Percentiles rank a stretch among this genome's conserved stretches.
phyloP scores from a whole-genome alignment of 2,797 vertebrate genomes.

The Cyprinella venusta region DNA sequence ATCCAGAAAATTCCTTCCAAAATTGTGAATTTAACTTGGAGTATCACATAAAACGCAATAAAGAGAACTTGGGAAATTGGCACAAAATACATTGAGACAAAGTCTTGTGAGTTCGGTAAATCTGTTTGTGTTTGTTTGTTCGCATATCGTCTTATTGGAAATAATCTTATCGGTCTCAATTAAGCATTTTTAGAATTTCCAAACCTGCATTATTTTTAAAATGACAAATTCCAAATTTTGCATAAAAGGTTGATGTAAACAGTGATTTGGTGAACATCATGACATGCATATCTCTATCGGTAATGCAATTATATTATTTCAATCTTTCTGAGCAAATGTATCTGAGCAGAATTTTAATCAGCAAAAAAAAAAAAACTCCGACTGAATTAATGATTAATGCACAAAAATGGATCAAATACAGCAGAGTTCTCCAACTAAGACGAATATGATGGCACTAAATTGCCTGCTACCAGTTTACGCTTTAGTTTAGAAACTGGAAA shows the following conservation, averaged over 20 bases:
- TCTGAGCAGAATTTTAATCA: neutral
- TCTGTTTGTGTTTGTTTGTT: neutral
- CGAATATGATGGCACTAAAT: neutral
- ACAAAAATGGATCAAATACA: neutral
- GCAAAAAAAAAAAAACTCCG: neutral
- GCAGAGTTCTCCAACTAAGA: neutral
- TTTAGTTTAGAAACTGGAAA: neutral
- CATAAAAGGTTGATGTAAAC: neutral
- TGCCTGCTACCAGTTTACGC: neutral
- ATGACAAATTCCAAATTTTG: neutral
- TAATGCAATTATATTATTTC: slow-evolving; percentile 21
- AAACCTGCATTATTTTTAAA: neutral
- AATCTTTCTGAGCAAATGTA: neutral
- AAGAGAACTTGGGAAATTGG: neutral
- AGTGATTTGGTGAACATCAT: neutral
- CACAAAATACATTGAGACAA: neutral
- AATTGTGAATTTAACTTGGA: too few relatives aligned
- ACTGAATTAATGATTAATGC: neutral
- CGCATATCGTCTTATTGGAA: neutral
- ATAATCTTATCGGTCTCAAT: neutral
- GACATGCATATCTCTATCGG: slow-evolving; percentile 31
- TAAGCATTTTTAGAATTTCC: neutral
- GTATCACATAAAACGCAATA: too few relatives aligned
- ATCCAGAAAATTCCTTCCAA: neutral
- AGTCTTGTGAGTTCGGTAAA: neutral